phyloP scores from a whole-genome alignment of 1,140 invertebrate genomes.

The Venustaconcha ellipsiformis region DNA sequence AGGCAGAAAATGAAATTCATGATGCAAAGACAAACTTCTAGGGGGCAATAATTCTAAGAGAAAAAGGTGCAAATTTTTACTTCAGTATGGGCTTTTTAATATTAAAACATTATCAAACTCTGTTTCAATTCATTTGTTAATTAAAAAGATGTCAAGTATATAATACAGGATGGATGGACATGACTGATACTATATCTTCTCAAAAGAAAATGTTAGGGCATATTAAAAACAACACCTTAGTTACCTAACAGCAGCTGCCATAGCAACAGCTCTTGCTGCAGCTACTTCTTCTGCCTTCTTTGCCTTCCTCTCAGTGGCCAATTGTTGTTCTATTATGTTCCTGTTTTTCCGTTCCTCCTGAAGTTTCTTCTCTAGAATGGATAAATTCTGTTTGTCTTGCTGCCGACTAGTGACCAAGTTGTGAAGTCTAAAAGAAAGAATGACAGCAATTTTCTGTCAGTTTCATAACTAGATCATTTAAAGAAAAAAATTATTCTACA shows the following conservation, averaged over 20 bases:
- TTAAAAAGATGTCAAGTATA: too few species aligned
- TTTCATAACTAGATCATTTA: background rate
- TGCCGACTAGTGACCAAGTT: conserved; percentile 79
- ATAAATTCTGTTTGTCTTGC: conserved; percentile 83
- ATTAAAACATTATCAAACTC: too few species aligned
- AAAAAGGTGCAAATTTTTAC: too few species aligned
- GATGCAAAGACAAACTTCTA: too few species aligned
- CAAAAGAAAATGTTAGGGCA: too few species aligned
- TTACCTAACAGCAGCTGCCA: conserved; percentile 66
- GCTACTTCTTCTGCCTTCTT: conserved; percentile 78
- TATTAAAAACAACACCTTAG: background rate
- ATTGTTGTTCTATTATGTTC: conserved; percentile 80
- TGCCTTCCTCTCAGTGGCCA: conserved; percentile 81
- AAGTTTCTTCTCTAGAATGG: conserved; percentile 82
- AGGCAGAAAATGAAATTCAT: too few species aligned
- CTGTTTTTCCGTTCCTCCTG: conserved; percentile 86
- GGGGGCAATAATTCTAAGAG: too few species aligned
- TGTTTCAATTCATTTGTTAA: too few species aligned
- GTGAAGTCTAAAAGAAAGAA: conserved; percentile 74
- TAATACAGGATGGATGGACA: too few species aligned
- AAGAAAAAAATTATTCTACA: too few species aligned
- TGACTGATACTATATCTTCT: too few species aligned
- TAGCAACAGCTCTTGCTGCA: conserved; percentile 70
- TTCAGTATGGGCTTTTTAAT: too few species aligned
- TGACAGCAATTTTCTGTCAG: background rate